phyloP scores from a whole-genome alignment of 2,888 invertebrate species.

The Pecten maximus region DNA sequence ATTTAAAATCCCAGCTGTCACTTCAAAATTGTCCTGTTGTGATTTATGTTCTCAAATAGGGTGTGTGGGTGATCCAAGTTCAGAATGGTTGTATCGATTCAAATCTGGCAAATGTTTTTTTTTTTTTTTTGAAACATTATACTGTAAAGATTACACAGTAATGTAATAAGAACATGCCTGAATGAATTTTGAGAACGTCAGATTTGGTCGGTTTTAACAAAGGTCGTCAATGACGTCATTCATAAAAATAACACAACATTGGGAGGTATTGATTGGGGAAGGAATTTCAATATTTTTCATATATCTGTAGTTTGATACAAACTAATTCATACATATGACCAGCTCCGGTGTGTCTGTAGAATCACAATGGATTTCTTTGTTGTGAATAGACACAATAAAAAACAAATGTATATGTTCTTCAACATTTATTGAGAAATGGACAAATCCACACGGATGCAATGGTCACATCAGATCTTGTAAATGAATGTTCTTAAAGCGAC shows the following conservation, averaged over 20 bases:
- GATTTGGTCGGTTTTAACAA: not conserved
- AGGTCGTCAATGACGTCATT: not conserved
- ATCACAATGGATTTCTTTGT: not conserved
- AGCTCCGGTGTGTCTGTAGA: not conserved
- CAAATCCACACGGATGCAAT: no score
- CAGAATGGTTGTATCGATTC: not conserved
- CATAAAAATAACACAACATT: not conserved
- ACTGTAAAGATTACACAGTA: not conserved
- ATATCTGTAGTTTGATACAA: not conserved
- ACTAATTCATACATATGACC: not conserved
- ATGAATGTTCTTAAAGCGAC: no score
- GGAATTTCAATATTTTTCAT: not conserved
- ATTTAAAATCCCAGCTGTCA: not conserved
- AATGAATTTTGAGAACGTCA: not conserved
- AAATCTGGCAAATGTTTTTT: not conserved
- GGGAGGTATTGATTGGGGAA: not conserved
- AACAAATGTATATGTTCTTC: no score
- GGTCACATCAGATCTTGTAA: no score
- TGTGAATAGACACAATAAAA: not conserved
- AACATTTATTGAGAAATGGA: no score
- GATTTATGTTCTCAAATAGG: not conserved
- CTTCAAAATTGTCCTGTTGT: not conserved
- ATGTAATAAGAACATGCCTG: not conserved
- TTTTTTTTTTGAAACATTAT: not conserved
- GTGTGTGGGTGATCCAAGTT: not conserved